Base-by-base conservation (phyloP, 2,888 invertebrate genomes). In the Archaeoteleia sp. region DNA sequence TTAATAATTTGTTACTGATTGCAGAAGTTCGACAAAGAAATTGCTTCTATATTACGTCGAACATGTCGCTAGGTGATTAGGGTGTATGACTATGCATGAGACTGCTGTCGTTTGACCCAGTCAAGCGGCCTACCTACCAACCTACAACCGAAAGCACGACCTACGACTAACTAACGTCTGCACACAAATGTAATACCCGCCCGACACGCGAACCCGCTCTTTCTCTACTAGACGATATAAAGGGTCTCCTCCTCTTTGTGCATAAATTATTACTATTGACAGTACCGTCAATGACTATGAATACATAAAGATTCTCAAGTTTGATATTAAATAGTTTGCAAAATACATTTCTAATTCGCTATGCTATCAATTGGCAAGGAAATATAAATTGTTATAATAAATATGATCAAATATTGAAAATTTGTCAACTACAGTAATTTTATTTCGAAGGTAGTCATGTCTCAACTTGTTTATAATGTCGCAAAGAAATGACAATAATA, bases 71-170 rank as follows among this genome's bases (percentile, higher is more conserved):
- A 54, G 70, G 71, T 70, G 74, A 71, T 70, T 65, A 65, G 66
- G 58, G 69, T 62, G 20, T 63, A 70, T 70, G 70, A 70, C 71
- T 73, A 74, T 76, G 71, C 68, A 74, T 72, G 75, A 74, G 58
- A 43, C 49, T 61, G 69, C 63, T 67, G 58, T 74, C 17, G 30
- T 20, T 74, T 76, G 78, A 74, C 76, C 77, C 61, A 77, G 73
- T 74, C 72, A 62, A 67, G 37, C 34, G 29, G 46, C 40, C 53
- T 61, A 61, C 58, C 49, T 37, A 45, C 32, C 48, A 30, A 34
- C 40, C 34, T 49, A 25, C 30, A 17, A 37, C 39, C 58, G 32
- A 27, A 39, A 27, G 17, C 49, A 30, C 58, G 42, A 62, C 69
- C 63, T 53, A 65, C 62, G 62, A 60, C 58, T 67, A 67, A 67